A percentile compares a stretch with the other conserved stretches of the same genome.
Conservation (phyloP, 2,113 vertebrate species). For the Chitala chitala region DNA sequence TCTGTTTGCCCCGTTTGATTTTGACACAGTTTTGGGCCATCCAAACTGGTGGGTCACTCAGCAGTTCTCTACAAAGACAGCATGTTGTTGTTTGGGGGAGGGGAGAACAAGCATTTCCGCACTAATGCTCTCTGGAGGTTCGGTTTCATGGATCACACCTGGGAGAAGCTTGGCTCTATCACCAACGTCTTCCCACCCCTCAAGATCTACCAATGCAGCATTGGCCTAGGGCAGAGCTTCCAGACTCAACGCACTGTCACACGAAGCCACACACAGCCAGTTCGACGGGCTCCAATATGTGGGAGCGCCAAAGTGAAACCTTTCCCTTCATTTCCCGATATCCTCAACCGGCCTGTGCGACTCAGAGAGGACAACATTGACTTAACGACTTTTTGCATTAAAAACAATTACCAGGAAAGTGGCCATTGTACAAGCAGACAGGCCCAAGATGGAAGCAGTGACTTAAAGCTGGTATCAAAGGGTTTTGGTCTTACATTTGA, state of each 20-base stretch:
- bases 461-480: constrained; percentile 24
- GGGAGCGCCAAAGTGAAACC: constrained; percentile 34
- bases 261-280: neutral
- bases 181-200: constrained; percentile 46
- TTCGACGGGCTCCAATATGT: neutral
- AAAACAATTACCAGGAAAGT: constrained; percentile 4
- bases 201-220: constrained; percentile 70
- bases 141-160: constrained; percentile 58
- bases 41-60: constrained; percentile 70
- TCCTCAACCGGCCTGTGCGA: neutral
- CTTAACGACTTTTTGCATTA: constrained; percentile 62
- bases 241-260: constrained; percentile 5
- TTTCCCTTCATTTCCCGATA: constrained; percentile 55
- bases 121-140: constrained; percentile 68
- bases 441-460: neutral
- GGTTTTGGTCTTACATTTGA: constrained; percentile 49
- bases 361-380: constrained; percentile 57
- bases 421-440: neutral
- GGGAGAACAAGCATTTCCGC: constrained; percentile 58
- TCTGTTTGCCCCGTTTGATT: too few relatives aligned
- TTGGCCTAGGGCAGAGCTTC: constrained; percentile 64
- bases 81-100: constrained; percentile 77
- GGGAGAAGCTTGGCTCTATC: constrained; percentile 57
- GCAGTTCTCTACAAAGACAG: constrained; percentile 64
- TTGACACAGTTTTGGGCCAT: constrained; percentile 42